Evolutionary conservation across 2,113 vertebrate genomes (phyloP).

Genomic region (Platycercus adscitus): DNA sequence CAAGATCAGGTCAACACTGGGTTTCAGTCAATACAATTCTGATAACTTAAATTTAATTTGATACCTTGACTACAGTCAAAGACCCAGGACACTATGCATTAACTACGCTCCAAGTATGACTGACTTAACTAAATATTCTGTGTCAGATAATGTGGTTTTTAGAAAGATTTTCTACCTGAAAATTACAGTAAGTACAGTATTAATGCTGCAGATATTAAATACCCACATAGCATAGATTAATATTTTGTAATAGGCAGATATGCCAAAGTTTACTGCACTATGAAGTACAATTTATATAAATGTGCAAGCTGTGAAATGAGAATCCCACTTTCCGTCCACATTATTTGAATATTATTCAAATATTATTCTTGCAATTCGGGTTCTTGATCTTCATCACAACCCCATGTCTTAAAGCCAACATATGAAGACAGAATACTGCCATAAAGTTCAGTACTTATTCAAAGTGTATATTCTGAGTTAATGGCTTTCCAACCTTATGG

Average conservation of each 20-base stretch:
- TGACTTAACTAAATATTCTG: slow-evolving; percentile 74
- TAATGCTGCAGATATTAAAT: slow-evolving; percentile 73
- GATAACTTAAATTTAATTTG: slow-evolving; percentile 70
- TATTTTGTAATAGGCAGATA: slow-evolving; percentile 59
- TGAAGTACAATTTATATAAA: slow-evolving; percentile 63
- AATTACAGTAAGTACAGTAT: slow-evolving; percentile 73
- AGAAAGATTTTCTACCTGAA: slow-evolving; percentile 69
- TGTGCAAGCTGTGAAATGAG: slow-evolving; percentile 64
- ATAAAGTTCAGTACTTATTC: slow-evolving; percentile 71
- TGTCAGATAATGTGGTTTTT: slow-evolving; percentile 56
- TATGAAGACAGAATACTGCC: slow-evolving; percentile 59
- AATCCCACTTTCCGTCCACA: slow-evolving; percentile 50
- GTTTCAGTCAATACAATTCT: slow-evolving; percentile 74
- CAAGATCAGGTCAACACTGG: slow-evolving; percentile 78
- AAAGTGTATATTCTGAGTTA: slow-evolving; percentile 83
- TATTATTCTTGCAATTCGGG: slow-evolving; percentile 22
- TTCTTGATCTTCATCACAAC: slow-evolving; percentile 52
- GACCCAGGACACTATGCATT: slow-evolving; percentile 51
- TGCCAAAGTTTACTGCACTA: slow-evolving; percentile 66
- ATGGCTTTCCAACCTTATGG: slow-evolving; percentile 75
- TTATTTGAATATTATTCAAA: too few relatives aligned
- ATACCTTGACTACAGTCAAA: slow-evolving; percentile 70
- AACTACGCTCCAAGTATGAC: slow-evolving; percentile 74
- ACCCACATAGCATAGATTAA: slow-evolving; percentile 65
- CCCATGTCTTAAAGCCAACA: slow-evolving; percentile 53